Percentiles rank a stretch among this genome's conserved stretches.
Conservation (phyloP, 2,113 vertebrate species). For the Alligator sinensis region DNA sequence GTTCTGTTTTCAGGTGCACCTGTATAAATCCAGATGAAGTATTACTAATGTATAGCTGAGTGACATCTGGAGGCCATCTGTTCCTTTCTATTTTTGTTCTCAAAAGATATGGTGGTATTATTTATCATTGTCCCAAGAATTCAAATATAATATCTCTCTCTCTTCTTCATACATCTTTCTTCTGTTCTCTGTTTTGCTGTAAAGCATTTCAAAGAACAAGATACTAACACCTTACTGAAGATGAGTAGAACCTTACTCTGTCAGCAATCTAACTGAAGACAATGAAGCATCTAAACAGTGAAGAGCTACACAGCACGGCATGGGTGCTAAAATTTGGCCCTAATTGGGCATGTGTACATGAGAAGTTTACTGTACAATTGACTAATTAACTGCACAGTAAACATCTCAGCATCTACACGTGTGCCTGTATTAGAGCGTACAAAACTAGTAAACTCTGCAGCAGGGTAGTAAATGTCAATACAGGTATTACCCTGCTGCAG, state of each 20-base stretch:
- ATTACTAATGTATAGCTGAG: background rate
- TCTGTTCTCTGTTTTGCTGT: fast-evolving
- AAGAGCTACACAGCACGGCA: background rate
- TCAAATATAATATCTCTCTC: background rate
- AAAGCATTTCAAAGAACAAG: background rate
- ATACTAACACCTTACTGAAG: background rate
- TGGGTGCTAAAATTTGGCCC: background rate
- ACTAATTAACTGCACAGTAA: too few relatives aligned
- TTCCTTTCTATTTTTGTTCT: background rate
- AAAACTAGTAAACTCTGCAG: too few relatives aligned
- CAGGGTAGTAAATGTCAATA: too few relatives aligned
- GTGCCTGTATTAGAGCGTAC: too few relatives aligned
- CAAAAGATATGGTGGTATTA: background rate
- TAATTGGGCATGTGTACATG: background rate
- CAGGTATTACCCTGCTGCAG: too few relatives aligned
- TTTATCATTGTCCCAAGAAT: background rate
- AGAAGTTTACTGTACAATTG: too few relatives aligned
- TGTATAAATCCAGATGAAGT: background rate
- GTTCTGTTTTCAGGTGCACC: constrained; percentile 11
- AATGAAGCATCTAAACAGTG: background rate
- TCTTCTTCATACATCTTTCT: background rate
- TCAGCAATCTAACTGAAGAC: background rate
- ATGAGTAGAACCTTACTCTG: background rate
- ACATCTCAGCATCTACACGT: too few relatives aligned
- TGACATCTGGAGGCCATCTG: background rate